Conservation (phyloP, 2,888 invertebrate species). For the Zaprionus bogoriensis region DNA sequence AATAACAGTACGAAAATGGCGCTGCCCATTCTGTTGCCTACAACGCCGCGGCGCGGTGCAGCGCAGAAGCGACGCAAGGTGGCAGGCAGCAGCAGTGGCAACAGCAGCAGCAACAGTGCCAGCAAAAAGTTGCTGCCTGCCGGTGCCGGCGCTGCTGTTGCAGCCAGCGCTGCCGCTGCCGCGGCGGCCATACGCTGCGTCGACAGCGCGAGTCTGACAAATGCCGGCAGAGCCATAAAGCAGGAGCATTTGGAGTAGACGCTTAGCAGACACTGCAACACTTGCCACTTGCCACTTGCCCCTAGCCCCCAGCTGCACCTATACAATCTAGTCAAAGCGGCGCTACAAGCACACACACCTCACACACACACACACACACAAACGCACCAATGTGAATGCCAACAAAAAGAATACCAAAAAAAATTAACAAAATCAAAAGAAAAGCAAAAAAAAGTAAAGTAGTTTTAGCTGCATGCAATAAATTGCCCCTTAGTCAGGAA, state of each 20-base stretch:
- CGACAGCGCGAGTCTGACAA: constrained; percentile 59
- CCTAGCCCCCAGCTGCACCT: constrained; percentile 3
- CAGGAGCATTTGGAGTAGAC: constrained; percentile 73
- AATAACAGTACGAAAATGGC: constrained; percentile 56
- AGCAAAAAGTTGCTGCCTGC: constrained; percentile 5
- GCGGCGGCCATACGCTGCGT: constrained; percentile 67
- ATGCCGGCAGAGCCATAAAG: constrained; percentile 71
- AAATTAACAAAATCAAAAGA: not conserved
- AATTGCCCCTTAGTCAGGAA: not conserved
- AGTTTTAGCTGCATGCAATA: not conserved
- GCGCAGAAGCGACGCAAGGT: constrained; percentile 63
- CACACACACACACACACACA: constrained; percentile 7
- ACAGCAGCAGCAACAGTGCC: constrained; percentile 19
- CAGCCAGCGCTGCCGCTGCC: constrained; percentile 44
- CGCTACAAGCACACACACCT: constrained; percentile 30
- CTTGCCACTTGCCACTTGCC: not conserved
- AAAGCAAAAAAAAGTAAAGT: not conserved
- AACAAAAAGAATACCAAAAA: constrained; percentile 20
- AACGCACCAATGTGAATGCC: constrained; percentile 42
- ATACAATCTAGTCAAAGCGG: constrained; percentile 50
- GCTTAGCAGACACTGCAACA: not conserved
- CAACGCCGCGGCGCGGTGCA: constrained; percentile 18
- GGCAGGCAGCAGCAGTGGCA: constrained; percentile 3
- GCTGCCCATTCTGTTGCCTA: constrained; percentile 70
- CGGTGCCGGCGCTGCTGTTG: constrained; percentile 31